These are phyloP conservation scores for Toxonevra muliebris DNA, from an alignment of 2,888 invertebrate genomes.

Conservation along the genomic window DNA sequence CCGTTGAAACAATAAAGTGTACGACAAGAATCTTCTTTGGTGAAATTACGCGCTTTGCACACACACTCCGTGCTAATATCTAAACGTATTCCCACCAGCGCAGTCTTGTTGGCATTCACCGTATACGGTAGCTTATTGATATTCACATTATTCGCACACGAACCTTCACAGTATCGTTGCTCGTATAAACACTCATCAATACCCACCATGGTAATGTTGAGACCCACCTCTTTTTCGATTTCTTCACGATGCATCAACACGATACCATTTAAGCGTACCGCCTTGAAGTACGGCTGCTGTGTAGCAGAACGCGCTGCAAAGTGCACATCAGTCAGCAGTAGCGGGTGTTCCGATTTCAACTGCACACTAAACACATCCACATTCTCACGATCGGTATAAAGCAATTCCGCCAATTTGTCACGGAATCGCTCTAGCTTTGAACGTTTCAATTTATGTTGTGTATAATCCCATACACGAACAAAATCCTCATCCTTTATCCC, in stretches of 20 bases:
- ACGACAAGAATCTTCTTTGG: constrained; percentile 85
- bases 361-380: constrained; percentile 98
- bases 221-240: constrained; percentile 90
- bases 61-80: constrained; percentile 91
- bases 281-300: constrained; percentile 83
- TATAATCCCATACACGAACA: constrained; percentile 93
- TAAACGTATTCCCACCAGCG: constrained; percentile 93
- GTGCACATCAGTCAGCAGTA: constrained; percentile 86
- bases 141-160: constrained; percentile 90
- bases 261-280: constrained; percentile 91
- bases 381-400: constrained; percentile 85
- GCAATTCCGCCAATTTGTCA: constrained; percentile 84
- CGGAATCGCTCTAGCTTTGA: constrained; percentile 90
- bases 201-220: constrained; percentile 96
- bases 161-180: constrained; percentile 89
- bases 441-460: constrained; percentile 79
- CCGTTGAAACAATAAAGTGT: constrained; percentile 92
- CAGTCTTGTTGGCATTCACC: constrained; percentile 96
- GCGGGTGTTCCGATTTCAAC: constrained; percentile 80
- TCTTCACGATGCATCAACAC: constrained; percentile 91
- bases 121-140: constrained; percentile 85
- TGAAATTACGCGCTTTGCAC: constrained; percentile 91
- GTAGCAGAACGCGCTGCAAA: constrained; percentile 91
- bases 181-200: constrained; percentile 95
- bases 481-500: constrained; percentile 96